Conservation (phyloP, 2,888 invertebrate genomes). For the Drosophila testacea region DNA sequence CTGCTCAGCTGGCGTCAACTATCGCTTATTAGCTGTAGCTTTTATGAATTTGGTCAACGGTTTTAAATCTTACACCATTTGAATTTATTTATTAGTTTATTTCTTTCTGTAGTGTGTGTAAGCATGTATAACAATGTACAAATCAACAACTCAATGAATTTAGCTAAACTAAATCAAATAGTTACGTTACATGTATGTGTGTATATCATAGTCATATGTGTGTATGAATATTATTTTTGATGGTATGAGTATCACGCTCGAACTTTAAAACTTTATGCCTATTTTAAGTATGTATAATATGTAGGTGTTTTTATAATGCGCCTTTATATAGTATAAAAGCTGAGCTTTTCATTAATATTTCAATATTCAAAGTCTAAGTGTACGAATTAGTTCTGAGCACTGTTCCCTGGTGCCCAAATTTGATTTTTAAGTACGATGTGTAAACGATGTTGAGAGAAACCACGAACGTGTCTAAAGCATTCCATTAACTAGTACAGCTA, state of each 20-base stretch:
- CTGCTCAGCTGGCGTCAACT: not conserved
- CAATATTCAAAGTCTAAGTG: constrained; percentile 47
- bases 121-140: constrained; percentile 79
- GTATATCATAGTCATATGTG: constrained; percentile 50
- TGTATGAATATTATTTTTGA: constrained; percentile 40
- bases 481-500: constrained; percentile 33
- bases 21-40: too few species aligned
- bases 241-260: constrained; percentile 61
- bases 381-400: constrained; percentile 45
- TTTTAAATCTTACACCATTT: constrained; percentile 27
- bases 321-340: constrained; percentile 40
- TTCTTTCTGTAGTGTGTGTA: constrained; percentile 56
- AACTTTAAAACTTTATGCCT: constrained; percentile 58
- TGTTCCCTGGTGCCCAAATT: constrained; percentile 43
- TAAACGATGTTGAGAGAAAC: constrained; percentile 68
- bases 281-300: constrained; percentile 21
- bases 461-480: constrained; percentile 64
- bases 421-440: constrained; percentile 29
- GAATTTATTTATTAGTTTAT: constrained; percentile 59
- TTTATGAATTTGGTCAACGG: not conserved
- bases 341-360: constrained; percentile 51
- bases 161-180: constrained; percentile 70
- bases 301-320: constrained; percentile 42
- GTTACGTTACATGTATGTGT: constrained; percentile 49
- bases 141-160: constrained; percentile 76